phyloP scores from a whole-genome alignment of 2,113 vertebrate genomes.

The Bufo bufo region DNA sequence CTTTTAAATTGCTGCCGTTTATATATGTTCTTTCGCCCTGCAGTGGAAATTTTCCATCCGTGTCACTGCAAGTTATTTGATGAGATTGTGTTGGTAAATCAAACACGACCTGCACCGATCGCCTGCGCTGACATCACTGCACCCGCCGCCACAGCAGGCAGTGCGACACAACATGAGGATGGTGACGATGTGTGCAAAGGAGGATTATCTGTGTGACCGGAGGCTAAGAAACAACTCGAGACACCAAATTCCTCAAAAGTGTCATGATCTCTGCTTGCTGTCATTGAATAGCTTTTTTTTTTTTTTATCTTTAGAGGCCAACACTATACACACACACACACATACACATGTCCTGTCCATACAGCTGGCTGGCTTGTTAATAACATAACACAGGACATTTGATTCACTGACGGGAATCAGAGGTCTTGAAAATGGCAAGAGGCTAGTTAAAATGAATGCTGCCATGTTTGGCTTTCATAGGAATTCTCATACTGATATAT shows the following conservation, averaged over 20 bases:
- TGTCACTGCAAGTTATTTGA: neutral
- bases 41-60: neutral
- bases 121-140: neutral
- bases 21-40: neutral
- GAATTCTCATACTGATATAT: neutral
- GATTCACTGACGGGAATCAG: neutral
- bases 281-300: neutral
- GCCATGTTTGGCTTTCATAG: neutral
- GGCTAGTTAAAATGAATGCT: neutral
- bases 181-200: neutral
- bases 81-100: neutral
- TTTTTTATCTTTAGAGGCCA: no score
- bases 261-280: neutral
- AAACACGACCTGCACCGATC: neutral
- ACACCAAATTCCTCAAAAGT: neutral
- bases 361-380: no score
- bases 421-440: neutral
- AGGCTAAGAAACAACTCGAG: no score
- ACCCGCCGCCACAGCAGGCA: neutral
- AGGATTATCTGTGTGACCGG: neutral
- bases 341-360: no score
- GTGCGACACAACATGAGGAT: neutral
- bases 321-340: no score
- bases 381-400: neutral
- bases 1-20: neutral